Base-by-base conservation (phyloP, 23 tunicate genomes). In the Trididemnum clinides region DNA sequence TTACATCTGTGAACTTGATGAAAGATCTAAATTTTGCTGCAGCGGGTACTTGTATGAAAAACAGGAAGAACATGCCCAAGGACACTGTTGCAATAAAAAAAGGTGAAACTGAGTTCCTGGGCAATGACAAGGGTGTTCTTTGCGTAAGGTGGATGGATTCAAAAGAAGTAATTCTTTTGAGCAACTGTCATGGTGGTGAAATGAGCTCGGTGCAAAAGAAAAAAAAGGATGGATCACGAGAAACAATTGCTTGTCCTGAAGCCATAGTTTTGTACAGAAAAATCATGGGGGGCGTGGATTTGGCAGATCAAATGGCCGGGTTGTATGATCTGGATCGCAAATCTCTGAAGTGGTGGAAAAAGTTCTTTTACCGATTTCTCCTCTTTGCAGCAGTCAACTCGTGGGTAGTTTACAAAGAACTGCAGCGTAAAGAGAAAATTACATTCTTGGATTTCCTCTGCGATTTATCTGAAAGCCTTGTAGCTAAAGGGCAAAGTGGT, bases 271-370 rank as follows among this genome's bases (percentile, higher is more conserved):
- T 73, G 5, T 51, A 78, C 25, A 50, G 83, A 32, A 51, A 78
- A 51, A 28, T 28, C 26, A 78, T 78, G 83, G 80, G 80, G 25
- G 83, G 83, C 4, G 65, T 78, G 3, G 83, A 78, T 34, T 10
- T 30, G 26, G 83, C 83, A 19, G 83, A 78, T 31, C 83, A 78
- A 57, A 78, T 78, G 83, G 69, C 50, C 10, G 69, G 69, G 23
- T 31, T 50, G 65, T 78, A 78, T 34, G 83, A 78, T 10, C 20
- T 78, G 6, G 83, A 78, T 51, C 49, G 83, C 4, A 78, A 78
- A 28, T 78, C 83, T 7, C 22, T 35, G 26, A 78, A 78, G 26
- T 78, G 83, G 83, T 78, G 83, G 83, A 78, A 78, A 28, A 74
- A 78, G 27, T 66, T 78, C 10, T 5, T 78, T 2, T 78, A 18